Conservation (phyloP, 1,140 invertebrate species). For the Drosophila orena region DNA sequence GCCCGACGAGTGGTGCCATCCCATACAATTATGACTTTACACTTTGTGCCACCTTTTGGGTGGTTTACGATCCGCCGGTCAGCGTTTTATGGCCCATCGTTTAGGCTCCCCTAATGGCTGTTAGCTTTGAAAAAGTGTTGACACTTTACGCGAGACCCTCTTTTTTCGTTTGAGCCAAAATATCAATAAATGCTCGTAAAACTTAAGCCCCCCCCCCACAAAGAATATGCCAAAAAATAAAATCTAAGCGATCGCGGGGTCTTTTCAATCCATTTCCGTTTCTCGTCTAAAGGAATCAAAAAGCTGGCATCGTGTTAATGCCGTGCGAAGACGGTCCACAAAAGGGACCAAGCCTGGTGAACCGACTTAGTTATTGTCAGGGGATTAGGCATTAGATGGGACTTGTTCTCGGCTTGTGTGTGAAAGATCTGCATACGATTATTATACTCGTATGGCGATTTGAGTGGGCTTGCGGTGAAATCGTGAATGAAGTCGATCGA, state of each 20-base stretch:
- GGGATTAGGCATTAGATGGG: conserved; percentile 50
- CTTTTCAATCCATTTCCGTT: conserved; percentile 57
- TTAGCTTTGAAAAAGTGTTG: conserved; percentile 65
- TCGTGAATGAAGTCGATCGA: conserved; percentile 33
- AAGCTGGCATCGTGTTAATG: conserved; percentile 39
- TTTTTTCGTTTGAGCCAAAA: conserved; percentile 34
- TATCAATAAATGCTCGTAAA: conserved; percentile 72
- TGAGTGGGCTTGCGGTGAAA: conserved; percentile 29
- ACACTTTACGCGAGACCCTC: conserved; percentile 54
- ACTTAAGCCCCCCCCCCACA: conserved; percentile 34
- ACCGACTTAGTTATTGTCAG: conserved; percentile 41
- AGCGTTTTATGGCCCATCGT: conserved; percentile 61
- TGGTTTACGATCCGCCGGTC: conserved; percentile 58
- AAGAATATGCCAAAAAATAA: conserved; percentile 42
- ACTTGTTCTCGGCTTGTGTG: conserved; percentile 34
- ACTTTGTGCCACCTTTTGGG: conserved; percentile 66
- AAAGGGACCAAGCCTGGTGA: conserved; percentile 33
- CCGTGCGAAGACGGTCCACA: conserved; percentile 61
- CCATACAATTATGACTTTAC: conserved; percentile 67
- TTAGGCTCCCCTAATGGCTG: conserved; percentile 44
- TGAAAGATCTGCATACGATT: conserved; percentile 41
- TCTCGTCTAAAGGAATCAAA: conserved; percentile 54
- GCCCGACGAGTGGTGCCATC: conserved; percentile 8
- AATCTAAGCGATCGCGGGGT: conserved; percentile 17
- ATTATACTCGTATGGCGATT: not conserved